Conservation (phyloP, 2,888 invertebrate genomes). For the Lagria hirta region DNA sequence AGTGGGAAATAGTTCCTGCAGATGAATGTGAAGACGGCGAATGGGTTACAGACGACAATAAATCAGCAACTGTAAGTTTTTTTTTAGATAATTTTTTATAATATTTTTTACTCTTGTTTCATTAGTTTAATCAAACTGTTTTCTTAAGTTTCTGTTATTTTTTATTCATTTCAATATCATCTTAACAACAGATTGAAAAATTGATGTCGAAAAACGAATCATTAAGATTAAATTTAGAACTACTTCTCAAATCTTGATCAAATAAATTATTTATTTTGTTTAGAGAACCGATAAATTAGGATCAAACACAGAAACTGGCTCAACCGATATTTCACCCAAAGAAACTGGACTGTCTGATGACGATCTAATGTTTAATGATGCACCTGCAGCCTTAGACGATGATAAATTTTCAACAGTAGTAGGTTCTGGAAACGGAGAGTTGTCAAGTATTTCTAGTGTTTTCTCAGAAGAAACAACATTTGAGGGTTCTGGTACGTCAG, state of each 20-base stretch:
- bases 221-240: constrained; percentile 5
- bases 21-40: constrained; percentile 60
- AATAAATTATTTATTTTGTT: constrained; percentile 1
- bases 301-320: constrained; percentile 24
- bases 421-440: constrained; percentile 44
- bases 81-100: too few relatives aligned
- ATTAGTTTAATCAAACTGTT: too few relatives aligned
- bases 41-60: constrained; percentile 53
- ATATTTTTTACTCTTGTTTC: too few relatives aligned
- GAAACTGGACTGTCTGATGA: constrained; percentile 52
- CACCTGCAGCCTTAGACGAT: constrained; percentile 45
- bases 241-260: constrained; percentile 4
- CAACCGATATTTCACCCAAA: constrained; percentile 20
- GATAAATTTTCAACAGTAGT: constrained; percentile 29
- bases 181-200: too few relatives aligned
- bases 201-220: constrained; percentile 4
- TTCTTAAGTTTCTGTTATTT: too few relatives aligned
- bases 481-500: constrained; percentile 29
- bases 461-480: constrained; percentile 18
- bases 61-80: not conserved
- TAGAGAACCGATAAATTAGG: constrained; percentile 21
- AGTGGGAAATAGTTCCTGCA: constrained; percentile 57
- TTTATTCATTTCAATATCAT: too few relatives aligned
- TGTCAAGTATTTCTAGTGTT: constrained; percentile 19
- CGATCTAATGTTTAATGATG: constrained; percentile 58